Evolutionary conservation across 2,113 vertebrate genomes (phyloP), one percentile per base, ranked within the genome.

Genomic region (Struthio camelus): DNA sequence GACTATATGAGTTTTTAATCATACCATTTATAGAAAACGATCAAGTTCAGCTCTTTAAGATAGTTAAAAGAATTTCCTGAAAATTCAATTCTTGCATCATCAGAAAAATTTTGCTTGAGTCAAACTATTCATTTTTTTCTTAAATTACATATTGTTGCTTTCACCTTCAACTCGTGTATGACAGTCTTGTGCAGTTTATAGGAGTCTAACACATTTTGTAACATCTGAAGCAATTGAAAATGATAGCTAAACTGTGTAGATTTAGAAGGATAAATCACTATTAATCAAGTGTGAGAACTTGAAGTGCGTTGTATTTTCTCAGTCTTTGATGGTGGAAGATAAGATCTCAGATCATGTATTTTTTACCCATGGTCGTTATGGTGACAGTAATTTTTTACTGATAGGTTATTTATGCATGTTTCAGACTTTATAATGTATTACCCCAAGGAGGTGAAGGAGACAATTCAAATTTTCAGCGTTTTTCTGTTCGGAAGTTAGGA

Each of bases 191-290:
- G 48, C 40, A n/a, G 36, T 58, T 27, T 62, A 10, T 4, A 51
- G 11, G 53, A 65, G 27, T 2, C 13, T 6, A 65, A 16, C 27
- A 50, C n/a, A 51, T 8, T 65, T 20, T n/a, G 53, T 65, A 48
- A 8, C 1, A 0, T 2, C 36, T 64, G 69, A 28, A 58, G 48
- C 1, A 3, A 46, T 13, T 65, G 69, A 4, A 24, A 30, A 65
- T 79, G 24, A 73, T 78, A 18, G 36, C 27, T 84, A 22, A 54
- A 10, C 30, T 59, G 11, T 42, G 73, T 34, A 65, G 70, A 36
- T 65, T 73, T 22, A 65, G 86, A 70, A 86, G 9, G 32, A 50
- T 59, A 50, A 77, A 78, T 61, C 53, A 32, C 30, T 40, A 17
- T 11, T 64, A 8, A 54, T 44, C 34, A 1, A 40, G 19, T 28